These are phyloP conservation scores for Drosophila phalerata DNA, from an alignment of 2,888 invertebrate species.

Conservation along the genomic window DNA sequence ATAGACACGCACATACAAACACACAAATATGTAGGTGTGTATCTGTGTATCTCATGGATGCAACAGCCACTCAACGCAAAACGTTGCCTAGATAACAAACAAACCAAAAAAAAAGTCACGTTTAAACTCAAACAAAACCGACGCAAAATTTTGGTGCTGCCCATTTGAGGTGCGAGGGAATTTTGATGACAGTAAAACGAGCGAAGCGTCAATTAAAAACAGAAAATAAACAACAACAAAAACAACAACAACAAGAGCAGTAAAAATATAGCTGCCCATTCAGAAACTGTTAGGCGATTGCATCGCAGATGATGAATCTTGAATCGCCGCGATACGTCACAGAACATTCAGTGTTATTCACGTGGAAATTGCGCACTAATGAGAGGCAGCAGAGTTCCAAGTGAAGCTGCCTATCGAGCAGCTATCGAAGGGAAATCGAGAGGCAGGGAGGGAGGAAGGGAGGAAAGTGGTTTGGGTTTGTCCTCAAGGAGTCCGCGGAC, in stretches of 20 bases:
- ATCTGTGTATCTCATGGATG: conserved; percentile 26
- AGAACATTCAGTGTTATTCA: conserved; percentile 81
- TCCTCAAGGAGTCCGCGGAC: conserved; percentile 22
- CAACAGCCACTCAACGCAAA: conserved; percentile 42
- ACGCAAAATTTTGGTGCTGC: conserved; percentile 28
- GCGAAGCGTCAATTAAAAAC: conserved; percentile 75
- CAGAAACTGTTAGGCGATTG: conserved; percentile 54
- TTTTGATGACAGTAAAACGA: conserved; percentile 72
- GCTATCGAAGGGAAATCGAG: conserved; percentile 2
- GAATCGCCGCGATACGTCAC: conserved; percentile 74
- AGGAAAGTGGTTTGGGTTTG: not conserved
- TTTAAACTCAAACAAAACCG: conserved; percentile 18
- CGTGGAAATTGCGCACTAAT: conserved; percentile 79
- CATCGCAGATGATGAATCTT: conserved; percentile 54
- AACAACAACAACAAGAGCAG: conserved; percentile 1
- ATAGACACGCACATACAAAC: conserved; percentile 15
- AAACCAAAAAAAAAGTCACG: not conserved
- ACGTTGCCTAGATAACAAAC: conserved; percentile 3
- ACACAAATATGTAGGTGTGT: not conserved
- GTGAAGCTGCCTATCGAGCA: conserved; percentile 14
- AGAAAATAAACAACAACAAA: conserved; percentile 29
- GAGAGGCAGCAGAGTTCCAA: conserved; percentile 45
- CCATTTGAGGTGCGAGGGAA: conserved; percentile 57
- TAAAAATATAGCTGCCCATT: conserved; percentile 18
- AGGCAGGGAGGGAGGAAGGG: no score